Base-by-base conservation (phyloP, 2,113 vertebrate genomes). In the Gobius niger region DNA sequence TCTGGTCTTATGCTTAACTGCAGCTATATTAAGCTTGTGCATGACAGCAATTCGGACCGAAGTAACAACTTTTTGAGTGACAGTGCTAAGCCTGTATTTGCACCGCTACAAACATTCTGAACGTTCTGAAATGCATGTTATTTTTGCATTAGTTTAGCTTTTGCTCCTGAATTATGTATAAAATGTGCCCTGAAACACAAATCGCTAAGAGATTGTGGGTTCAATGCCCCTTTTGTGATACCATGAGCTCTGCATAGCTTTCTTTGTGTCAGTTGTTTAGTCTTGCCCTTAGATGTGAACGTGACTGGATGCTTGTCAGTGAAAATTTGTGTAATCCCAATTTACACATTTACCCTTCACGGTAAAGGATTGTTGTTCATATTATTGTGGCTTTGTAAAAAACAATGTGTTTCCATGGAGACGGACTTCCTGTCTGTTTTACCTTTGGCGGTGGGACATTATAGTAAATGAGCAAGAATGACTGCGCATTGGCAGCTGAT, bases 61-160 rank as follows among this genome's bases (percentile, higher is more conserved):
- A n/a, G n/a, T n/a, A n/a, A n/a, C n/a, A n/a, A n/a, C n/a, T n/a
- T n/a, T n/a, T n/a, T n/a, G n/a, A n/a, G n/a, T n/a, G n/a, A n/a
- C n/a, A n/a, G n/a, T n/a, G n/a, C n/a, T n/a, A n/a, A n/a, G n/a
- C n/a, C n/a, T n/a, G n/a, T n/a, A n/a, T n/a, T 34, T 34, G 24
- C 24, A 34, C 24, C 24, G 3, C 24, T 34, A 34, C 24, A 34
- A 34, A 34, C 24, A 0, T 34, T 61, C 13, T 15, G 34, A 59
- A 63, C 44, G 44, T 34, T 34, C 24, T 34, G 24, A 59, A 7
- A 40, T 15, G 62, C 14, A 5, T 46, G 7, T 70, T 41, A 15
- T 68, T 65, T 75, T 59, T 63, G 63, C 73, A 60, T 16, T 9
- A 67, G 62, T 5, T 34, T 24, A 1, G 24, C 24, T 24, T 24